These are phyloP conservation scores for Haplochromis burtoni DNA, from an alignment of 2,113 vertebrate species.

Conservation along the genomic window DNA sequence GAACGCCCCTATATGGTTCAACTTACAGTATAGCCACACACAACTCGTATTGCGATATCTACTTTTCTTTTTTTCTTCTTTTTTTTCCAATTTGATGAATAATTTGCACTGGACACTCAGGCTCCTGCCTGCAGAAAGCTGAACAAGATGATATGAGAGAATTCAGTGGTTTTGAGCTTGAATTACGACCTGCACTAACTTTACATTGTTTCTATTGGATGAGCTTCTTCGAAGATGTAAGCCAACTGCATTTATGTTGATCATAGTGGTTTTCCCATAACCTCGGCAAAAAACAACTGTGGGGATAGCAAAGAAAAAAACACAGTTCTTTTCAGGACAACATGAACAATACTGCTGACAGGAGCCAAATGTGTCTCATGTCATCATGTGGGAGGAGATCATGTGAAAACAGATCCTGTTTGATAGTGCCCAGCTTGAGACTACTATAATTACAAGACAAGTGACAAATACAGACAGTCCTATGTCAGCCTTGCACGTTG, in stretches of 20 bases:
- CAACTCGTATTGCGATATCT: constrained; percentile 52
- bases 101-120: constrained; percentile 41
- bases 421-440: constrained; percentile 34
- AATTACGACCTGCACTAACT: constrained; percentile 53
- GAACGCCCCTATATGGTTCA: constrained; percentile 55
- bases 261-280: constrained; percentile 62
- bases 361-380: constrained; percentile 41
- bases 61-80: not conserved
- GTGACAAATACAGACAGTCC: constrained; percentile 25
- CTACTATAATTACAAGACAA: constrained; percentile 50
- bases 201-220: constrained; percentile 64
- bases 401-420: constrained; percentile 59
- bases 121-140: constrained; percentile 31
- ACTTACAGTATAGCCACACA: constrained; percentile 67
- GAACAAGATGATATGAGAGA: constrained; percentile 47
- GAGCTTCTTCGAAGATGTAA: constrained; percentile 40
- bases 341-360: constrained; percentile 40
- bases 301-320: constrained; percentile 6
- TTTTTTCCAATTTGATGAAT: constrained; percentile 32
- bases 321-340: constrained; percentile 55
- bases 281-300: constrained; percentile 31
- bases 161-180: constrained; percentile 26
- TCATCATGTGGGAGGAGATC: constrained; percentile 49
- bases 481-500: not conserved
- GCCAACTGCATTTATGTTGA: constrained; percentile 54